Conservation (phyloP, 2,888 invertebrate genomes). For the Drosophila melanocephala region DNA sequence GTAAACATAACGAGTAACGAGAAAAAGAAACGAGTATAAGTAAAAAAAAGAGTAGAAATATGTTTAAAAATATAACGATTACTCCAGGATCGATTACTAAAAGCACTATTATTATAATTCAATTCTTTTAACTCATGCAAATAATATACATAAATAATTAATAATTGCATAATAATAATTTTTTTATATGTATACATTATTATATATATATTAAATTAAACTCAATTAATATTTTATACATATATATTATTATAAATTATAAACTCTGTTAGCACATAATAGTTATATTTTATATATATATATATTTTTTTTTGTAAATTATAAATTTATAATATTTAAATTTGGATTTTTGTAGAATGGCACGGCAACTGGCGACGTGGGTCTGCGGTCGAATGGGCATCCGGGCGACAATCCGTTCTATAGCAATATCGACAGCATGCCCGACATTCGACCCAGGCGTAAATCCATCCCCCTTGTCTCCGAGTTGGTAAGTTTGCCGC, state of each 20-base stretch:
- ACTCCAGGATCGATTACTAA: background rate
- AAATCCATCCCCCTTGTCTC: conserved; percentile 99
- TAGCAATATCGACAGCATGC: conserved; percentile 99
- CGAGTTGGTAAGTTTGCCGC: conserved; percentile 94
- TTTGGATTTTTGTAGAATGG: conserved; percentile 89
- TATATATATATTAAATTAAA: too few relatives aligned
- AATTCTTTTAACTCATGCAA: background rate
- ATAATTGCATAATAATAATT: too few relatives aligned
- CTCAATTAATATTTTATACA: too few relatives aligned
- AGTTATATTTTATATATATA: background rate
- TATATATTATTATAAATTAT: background rate
- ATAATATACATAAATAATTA: too few relatives aligned
- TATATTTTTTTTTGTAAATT: background rate
- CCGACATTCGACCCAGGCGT: conserved; percentile 97
- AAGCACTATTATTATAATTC: background rate
- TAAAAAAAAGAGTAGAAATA: too few relatives aligned
- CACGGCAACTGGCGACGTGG: conserved; percentile 91
- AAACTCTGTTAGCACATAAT: background rate
- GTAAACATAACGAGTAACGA: conserved; percentile 84
- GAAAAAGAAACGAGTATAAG: too few relatives aligned
- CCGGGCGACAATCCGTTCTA: conserved; percentile 99
- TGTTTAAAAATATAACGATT: too few relatives aligned
- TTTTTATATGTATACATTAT: too few relatives aligned
- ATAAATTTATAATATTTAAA: conserved; percentile 51
- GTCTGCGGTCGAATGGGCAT: conserved; percentile 93